Conservation (phyloP, 2,888 invertebrate genomes). For the Latrodectus elegans region DNA sequence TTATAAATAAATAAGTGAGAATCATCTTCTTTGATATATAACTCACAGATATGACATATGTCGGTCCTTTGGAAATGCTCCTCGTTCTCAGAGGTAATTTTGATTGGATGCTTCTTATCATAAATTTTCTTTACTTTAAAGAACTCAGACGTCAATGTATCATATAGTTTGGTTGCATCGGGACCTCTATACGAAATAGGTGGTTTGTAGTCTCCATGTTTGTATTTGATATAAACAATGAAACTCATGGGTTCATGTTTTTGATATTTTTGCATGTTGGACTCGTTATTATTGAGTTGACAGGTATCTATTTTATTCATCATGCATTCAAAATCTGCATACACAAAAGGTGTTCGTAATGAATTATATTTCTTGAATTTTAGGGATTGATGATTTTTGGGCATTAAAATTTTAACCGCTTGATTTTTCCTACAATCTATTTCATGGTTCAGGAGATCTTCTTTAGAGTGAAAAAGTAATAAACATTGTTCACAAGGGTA, state of each 20-base stretch:
- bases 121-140: neutral
- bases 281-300: neutral
- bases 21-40: neutral
- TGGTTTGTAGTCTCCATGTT: neutral
- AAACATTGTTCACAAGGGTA: neutral
- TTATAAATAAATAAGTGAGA: neutral
- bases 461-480: neutral
- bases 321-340: neutral
- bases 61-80: too few relatives aligned
- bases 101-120: too few relatives aligned
- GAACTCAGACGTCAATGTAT: neutral
- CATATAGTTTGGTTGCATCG: neutral
- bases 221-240: neutral
- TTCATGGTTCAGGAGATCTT: neutral
- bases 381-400: neutral
- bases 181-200: neutral
- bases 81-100: too few relatives aligned
- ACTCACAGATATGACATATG: too few relatives aligned
- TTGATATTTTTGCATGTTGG: neutral
- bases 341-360: too few relatives aligned
- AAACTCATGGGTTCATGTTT: neutral
- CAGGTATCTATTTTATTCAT: neutral
- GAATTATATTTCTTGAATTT: neutral
- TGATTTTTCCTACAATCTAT: neutral
- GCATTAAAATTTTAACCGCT: neutral